phyloP scores from a whole-genome alignment of 2,797 vertebrate species.

The Chromobotia macracanthus region DNA sequence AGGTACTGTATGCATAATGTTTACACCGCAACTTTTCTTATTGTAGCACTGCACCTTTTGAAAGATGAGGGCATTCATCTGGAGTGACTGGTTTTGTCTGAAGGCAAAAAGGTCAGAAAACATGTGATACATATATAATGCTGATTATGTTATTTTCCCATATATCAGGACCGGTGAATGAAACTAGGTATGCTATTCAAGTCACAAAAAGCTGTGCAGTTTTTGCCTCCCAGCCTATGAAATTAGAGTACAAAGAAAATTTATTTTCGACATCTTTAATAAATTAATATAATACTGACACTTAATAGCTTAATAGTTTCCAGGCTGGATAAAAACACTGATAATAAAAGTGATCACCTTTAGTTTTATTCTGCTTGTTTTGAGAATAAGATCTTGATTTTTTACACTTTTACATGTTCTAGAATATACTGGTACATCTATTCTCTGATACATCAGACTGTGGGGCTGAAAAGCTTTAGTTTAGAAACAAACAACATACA shows the following conservation, averaged over 20 bases:
- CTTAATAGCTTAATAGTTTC: constrained; percentile 83
- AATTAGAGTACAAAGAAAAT: constrained; percentile 39
- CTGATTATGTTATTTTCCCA: constrained; percentile 15
- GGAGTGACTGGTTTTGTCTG: constrained; percentile 23
- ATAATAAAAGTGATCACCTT: constrained; percentile 83
- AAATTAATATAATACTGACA: constrained; percentile 86
- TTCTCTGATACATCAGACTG: constrained; percentile 75
- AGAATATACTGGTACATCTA: constrained; percentile 80
- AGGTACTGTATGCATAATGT: constrained; percentile 58
- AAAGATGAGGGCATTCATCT: constrained; percentile 37
- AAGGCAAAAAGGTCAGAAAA: constrained; percentile 21
- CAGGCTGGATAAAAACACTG: constrained; percentile 85
- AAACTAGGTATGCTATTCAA: constrained; percentile 16
- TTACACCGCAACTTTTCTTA: constrained; percentile 35
- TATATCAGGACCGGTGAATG: constrained; percentile 2
- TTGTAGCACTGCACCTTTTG: constrained; percentile 28
- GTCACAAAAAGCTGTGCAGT: not conserved
- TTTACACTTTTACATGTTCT: constrained; percentile 78
- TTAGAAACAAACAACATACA: constrained; percentile 61
- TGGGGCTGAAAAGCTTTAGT: constrained; percentile 69
- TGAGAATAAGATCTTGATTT: constrained; percentile 48
- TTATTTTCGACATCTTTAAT: constrained; percentile 79
- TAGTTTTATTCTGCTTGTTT: constrained; percentile 68
- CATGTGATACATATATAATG: constrained; percentile 19
- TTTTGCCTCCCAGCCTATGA: constrained; percentile 30